These are phyloP conservation scores for Mercenaria mercenaria DNA, from an alignment of 1,140 invertebrate genomes.

Conservation along the genomic window DNA sequence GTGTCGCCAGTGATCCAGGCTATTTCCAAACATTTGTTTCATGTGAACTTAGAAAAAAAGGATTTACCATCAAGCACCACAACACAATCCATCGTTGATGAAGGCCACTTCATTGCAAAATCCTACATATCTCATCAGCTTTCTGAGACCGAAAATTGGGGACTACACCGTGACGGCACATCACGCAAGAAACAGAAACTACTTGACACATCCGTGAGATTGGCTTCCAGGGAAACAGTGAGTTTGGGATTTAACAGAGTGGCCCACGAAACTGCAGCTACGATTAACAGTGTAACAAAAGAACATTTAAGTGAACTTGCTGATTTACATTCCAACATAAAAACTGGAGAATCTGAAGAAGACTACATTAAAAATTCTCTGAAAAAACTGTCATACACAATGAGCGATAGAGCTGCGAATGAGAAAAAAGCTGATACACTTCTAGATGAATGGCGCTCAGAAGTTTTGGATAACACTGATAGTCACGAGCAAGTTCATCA, in stretches of 20 bases:
- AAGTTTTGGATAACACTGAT: background rate
- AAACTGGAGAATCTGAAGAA: background rate
- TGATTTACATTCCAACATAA: background rate
- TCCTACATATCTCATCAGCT: constrained; percentile 34
- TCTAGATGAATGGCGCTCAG: background rate
- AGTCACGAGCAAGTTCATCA: background rate
- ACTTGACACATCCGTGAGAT: constrained; percentile 31
- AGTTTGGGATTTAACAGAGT: constrained; percentile 19
- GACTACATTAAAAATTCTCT: background rate
- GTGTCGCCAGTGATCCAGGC: too few relatives aligned
- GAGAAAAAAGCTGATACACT: background rate
- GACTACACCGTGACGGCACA: constrained; percentile 50
- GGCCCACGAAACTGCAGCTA: background rate
- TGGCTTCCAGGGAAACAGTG: background rate
- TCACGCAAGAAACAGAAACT: constrained; percentile 30
- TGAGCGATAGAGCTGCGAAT: constrained; percentile 25
- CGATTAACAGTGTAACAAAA: background rate
- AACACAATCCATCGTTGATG: constrained; percentile 54
- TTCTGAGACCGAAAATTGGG: constrained; percentile 45
- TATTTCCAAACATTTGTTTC: too few relatives aligned
- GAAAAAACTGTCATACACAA: background rate
- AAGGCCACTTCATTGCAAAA: constrained; percentile 36
- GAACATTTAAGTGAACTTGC: too few relatives aligned
- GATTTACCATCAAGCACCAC: constrained; percentile 21
- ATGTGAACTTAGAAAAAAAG: constrained; percentile 17